Evolutionary conservation across 2,888 invertebrate species (phyloP).

Genomic region (Chesias legatella): DNA sequence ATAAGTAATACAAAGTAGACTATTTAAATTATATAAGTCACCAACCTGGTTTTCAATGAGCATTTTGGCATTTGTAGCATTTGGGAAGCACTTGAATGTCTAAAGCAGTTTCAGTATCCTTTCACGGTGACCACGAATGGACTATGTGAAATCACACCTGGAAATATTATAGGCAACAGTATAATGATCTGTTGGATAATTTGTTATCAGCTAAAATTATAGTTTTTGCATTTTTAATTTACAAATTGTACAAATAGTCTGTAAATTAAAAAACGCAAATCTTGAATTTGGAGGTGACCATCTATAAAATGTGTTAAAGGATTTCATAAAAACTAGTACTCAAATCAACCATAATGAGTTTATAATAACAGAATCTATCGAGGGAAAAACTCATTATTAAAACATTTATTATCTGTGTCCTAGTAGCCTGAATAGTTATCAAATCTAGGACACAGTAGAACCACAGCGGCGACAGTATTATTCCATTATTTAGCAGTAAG

Average conservation of each 20-base stretch:
- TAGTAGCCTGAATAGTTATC: constrained; percentile 41
- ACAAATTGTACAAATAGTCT: too few species aligned
- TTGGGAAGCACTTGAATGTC: neutral
- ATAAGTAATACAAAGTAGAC: neutral
- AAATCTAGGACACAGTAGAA: constrained; percentile 41
- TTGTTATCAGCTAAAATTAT: too few species aligned
- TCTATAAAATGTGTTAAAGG: too few species aligned
- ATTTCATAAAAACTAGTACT: too few species aligned
- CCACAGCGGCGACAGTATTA: constrained; percentile 8
- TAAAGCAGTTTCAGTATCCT: neutral
- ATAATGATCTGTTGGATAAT: too few species aligned
- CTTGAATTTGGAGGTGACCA: too few species aligned
- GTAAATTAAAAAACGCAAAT: too few species aligned
- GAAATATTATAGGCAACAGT: too few species aligned
- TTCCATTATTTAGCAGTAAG: too few species aligned
- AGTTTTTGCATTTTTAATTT: too few species aligned
- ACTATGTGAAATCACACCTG: too few species aligned
- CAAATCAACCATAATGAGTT: too few species aligned
- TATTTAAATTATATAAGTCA: constrained; percentile 1
- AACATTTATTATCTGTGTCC: constrained; percentile 35
- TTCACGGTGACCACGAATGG: neutral
- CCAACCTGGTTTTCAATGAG: constrained; percentile 37
- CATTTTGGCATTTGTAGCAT: constrained; percentile 51
- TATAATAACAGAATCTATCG: constrained; percentile 7
- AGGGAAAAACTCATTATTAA: constrained; percentile 17